Conservation (phyloP, 2,888 invertebrate species). For the Lithophane leautieri region DNA sequence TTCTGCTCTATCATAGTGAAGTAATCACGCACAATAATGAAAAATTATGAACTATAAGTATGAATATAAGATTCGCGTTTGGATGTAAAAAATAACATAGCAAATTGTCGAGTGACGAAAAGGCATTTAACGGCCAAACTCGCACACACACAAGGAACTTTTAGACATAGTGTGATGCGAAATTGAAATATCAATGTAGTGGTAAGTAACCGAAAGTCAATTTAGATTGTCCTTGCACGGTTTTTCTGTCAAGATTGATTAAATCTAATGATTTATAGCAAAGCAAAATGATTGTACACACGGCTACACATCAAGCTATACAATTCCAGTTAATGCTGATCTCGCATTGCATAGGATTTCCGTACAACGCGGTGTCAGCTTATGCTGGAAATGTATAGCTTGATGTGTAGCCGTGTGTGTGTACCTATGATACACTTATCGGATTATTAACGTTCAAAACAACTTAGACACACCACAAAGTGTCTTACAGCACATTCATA, state of each 20-base stretch:
- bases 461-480: neutral
- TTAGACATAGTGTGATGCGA: neutral
- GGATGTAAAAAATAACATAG: neutral
- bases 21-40: constrained; percentile 5
- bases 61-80: neutral
- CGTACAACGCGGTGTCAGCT: too few species aligned
- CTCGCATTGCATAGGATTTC: too few species aligned
- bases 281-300: neutral
- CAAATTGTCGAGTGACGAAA: neutral
- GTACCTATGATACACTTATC: too few species aligned
- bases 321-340: too few species aligned
- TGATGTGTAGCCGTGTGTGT: too few species aligned
- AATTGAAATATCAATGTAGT: constrained; percentile 21
- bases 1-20: neutral
- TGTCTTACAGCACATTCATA: neutral
- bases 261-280: constrained; percentile 15
- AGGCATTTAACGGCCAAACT: neutral
- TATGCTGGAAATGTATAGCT: too few species aligned
- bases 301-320: too few species aligned
- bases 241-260: constrained; percentile 41
- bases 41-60: neutral
- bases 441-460: neutral
- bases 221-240: constrained; percentile 43
- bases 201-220: constrained; percentile 34
- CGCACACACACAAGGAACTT: neutral